Conservation (phyloP, 2,113 vertebrate species). For the Sorex fumeus region DNA sequence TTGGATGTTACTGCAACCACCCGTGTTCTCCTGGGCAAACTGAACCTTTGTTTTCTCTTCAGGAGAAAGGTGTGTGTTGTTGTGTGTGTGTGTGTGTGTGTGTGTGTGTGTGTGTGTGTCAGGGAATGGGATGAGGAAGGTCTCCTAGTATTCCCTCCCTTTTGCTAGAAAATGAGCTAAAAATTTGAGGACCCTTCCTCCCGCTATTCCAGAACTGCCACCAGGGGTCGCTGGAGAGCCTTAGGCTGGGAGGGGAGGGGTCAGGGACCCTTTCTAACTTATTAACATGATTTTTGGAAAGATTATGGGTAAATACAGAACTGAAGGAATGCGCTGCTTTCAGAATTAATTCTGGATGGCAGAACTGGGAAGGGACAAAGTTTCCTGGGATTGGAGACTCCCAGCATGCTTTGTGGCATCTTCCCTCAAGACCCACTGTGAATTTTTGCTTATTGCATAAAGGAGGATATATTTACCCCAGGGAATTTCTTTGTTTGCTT, state of each 20-base stretch:
- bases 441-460: not conserved
- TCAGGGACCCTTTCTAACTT: not conserved
- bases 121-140: not conserved
- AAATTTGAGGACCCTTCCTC: not conserved
- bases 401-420: too few species aligned
- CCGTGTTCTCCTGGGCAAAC: not conserved
- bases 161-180: too few species aligned
- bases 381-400: not conserved
- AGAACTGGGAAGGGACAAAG: not conserved
- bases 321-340: not conserved
- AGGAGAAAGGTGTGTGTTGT: not conserved
- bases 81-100: not conserved
- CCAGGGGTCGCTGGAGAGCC: constrained; percentile 26
- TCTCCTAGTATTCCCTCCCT: not conserved
- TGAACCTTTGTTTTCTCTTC: not conserved
- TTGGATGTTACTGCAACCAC: not conserved
- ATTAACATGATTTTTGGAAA: not conserved
- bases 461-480: not conserved
- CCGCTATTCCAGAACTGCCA: not conserved
- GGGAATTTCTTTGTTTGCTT: not conserved
- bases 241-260: not conserved
- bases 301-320: not conserved
- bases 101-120: too few species aligned
- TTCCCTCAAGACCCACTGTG: not conserved
- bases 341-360: not conserved